phyloP scores from a whole-genome alignment of 2,888 invertebrate genomes.

The Scaptodrosophila latifasciaeformis region DNA sequence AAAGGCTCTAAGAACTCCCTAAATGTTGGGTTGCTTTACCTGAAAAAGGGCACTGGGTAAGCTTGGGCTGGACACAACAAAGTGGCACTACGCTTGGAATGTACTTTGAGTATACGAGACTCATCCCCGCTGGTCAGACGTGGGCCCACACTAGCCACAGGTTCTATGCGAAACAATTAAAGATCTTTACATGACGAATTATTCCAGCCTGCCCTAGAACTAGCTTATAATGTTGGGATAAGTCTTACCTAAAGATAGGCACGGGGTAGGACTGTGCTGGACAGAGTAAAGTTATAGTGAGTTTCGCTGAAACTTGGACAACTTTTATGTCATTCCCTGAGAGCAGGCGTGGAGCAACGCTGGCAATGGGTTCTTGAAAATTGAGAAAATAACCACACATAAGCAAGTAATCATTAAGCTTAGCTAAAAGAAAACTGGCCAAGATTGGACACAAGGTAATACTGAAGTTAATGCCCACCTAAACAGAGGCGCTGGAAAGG shows the following conservation, averaged over 20 bases:
- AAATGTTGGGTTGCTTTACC: constrained; percentile 77
- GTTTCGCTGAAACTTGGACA: constrained; percentile 49
- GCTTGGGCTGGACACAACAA: constrained; percentile 81
- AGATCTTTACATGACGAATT: background rate
- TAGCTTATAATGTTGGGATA: constrained; percentile 62
- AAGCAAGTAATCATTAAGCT: background rate
- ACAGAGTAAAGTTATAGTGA: constrained; percentile 80
- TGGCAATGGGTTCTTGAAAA: constrained; percentile 79
- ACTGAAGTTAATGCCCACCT: constrained; percentile 72
- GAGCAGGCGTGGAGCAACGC: constrained; percentile 79
- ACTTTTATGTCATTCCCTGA: constrained; percentile 74
- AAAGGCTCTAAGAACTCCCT: constrained; percentile 21
- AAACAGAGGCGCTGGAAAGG: constrained; percentile 82
- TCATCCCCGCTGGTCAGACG: constrained; percentile 84
- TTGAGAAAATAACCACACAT: background rate
- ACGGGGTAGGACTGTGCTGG: constrained; percentile 84
- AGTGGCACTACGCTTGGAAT: constrained; percentile 77
- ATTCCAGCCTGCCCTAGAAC: background rate
- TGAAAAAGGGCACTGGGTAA: constrained; percentile 82
- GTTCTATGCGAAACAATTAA: constrained; percentile 73
- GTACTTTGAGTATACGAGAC: constrained; percentile 77
- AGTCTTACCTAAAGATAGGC: constrained; percentile 83
- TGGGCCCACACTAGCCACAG: constrained; percentile 76
- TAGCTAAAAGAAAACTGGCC: constrained; percentile 13
- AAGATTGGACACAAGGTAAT: no score